phyloP scores from a whole-genome alignment of 2,113 vertebrate genomes.

The Ovis canadensis region DNA sequence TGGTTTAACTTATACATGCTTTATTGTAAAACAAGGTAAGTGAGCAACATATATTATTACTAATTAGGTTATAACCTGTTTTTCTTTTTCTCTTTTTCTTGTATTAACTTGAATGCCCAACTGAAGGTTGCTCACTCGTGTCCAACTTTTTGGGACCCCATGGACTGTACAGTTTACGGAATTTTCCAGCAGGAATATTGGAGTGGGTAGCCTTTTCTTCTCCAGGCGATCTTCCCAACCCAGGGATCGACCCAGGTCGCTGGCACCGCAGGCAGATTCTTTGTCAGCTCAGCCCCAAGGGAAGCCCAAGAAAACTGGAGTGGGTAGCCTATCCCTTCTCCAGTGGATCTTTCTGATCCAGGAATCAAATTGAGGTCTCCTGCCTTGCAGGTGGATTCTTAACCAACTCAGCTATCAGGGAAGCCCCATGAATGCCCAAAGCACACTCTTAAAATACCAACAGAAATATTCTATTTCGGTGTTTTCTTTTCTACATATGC shows the following conservation, averaged over 20 bases:
- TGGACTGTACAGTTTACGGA: background rate
- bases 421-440: background rate
- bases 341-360: background rate
- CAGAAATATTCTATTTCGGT: background rate
- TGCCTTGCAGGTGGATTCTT: background rate
- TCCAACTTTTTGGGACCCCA: background rate
- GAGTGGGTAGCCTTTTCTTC: background rate
- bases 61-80: background rate
- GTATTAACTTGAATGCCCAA: background rate
- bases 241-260: accelerated
- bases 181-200: background rate
- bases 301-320: background rate
- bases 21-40: background rate
- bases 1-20: background rate
- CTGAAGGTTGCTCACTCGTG: accelerated
- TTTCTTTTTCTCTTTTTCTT: background rate
- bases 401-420: background rate
- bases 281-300: background rate
- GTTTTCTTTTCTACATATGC: background rate
- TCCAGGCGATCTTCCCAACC: background rate
- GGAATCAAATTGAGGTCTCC: background rate
- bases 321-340: background rate
- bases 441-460: background rate
- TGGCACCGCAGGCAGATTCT: background rate
- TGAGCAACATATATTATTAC: background rate